Evolutionary conservation across 2,113 vertebrate species (phyloP), one percentile per base, ranked within the genome.

Genomic region (Nycticebus coucang): DNA sequence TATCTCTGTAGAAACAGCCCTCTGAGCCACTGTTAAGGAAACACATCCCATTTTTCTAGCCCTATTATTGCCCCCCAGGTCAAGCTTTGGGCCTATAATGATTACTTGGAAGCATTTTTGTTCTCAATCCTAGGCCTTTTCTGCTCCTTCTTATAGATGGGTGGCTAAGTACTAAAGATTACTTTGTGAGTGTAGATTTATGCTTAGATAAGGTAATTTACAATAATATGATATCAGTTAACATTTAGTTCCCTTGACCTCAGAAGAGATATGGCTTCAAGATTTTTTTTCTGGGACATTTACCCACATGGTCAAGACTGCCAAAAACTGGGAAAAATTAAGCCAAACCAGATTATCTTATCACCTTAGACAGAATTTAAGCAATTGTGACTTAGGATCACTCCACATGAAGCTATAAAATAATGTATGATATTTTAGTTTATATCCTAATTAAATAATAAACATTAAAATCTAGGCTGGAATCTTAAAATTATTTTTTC

Each of bases 381-480:
- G 57, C n/a, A 35, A 89, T 19, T 85, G 19, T 85, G 72, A 88
- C 30, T 93, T 24, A 62, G 41, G 55, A 80, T 33, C 18, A 90
- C 19, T 62, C 50, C 7, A 80, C 37, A 45, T 64, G 22, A n/a
- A 95, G 13, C 41, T 82, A 89, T 93, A 87, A 77, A 96, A 95
- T 33, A 87, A 91, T 60, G 68, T 62, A 75, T 33, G 90, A 68
- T 60, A 71, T 84, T 87, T 93, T 80, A 89, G 59, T 50, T 59
- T 92, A 89, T 91, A 86, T 95, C 72, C 6, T 72, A 87, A 86
- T 72, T 14, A 97, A 90, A 87, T 89, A 92, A 95, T 77, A 37
- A 86, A 83, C 17, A 82, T 97, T 57, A 92, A 94, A 74, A 94
- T 96, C 41, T 92, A 64, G 28, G 10, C 33, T 95, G 45, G n/a